phyloP scores from a whole-genome alignment of 2,113 vertebrate species.

The Cyanistes caeruleus region DNA sequence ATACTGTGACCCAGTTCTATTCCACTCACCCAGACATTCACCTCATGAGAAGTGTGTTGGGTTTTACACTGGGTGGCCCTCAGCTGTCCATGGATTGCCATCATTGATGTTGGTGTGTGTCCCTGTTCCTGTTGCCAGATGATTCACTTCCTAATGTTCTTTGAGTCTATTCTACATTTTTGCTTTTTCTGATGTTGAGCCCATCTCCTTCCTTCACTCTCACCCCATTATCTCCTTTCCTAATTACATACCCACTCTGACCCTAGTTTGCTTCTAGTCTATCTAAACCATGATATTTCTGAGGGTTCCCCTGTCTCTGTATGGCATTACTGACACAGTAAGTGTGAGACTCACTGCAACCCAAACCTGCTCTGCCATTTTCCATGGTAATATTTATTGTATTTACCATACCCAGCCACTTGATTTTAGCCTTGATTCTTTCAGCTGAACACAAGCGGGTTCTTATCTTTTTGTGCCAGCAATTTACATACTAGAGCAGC shows the following conservation, averaged over 20 bases:
- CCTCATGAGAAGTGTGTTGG: background rate
- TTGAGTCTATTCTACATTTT: background rate
- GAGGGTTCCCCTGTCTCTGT: background rate
- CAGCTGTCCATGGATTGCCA: background rate
- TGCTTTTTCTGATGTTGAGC: background rate
- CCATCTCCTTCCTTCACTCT: background rate
- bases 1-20: background rate
- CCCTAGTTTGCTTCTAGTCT: background rate
- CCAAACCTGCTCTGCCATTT: background rate
- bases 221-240: background rate
- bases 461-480: background rate
- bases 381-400: background rate
- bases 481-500: background rate
- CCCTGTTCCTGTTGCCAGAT: background rate
- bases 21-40: fast-evolving
- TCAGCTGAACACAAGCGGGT: background rate
- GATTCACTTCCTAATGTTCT: background rate
- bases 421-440: background rate
- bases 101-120: background rate
- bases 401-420: background rate
- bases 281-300: background rate
- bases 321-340: background rate
- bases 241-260: background rate
- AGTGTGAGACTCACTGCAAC: background rate
- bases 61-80: background rate